Conservation (phyloP, 2,797 vertebrate genomes). For the Amphiprion clarkii region DNA sequence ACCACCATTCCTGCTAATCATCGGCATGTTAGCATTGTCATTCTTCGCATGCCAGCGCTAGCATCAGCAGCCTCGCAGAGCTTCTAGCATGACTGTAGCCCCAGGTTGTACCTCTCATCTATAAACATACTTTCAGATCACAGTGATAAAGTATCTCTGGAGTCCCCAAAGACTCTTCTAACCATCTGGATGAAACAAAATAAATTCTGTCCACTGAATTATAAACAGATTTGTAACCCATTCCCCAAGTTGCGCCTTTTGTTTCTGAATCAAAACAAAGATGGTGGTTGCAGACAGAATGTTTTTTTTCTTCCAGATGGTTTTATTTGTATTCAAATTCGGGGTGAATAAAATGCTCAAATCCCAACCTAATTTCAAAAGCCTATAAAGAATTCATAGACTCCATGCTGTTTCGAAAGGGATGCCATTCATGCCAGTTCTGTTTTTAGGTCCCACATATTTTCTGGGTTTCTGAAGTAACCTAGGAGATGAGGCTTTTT, state of each 20-base stretch:
- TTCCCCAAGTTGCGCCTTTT: neutral
- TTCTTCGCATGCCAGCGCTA: neutral
- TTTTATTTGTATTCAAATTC: neutral
- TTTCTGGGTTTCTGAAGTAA: too few species aligned
- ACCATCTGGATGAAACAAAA: neutral
- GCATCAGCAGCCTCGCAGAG: neutral
- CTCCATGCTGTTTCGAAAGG: slow-evolving; percentile 6
- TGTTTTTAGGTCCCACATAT: neutral
- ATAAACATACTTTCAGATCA: neutral
- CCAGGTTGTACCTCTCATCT: neutral
- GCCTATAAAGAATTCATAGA: slow-evolving; percentile 14
- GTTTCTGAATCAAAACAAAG: too few species aligned
- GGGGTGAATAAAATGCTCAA: slow-evolving; percentile 10
- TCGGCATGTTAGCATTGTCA: neutral
- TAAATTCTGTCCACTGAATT: neutral
- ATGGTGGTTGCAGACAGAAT: too few species aligned
- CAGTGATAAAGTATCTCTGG: neutral
- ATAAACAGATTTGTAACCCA: neutral
- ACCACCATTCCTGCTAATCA: neutral
- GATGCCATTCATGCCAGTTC: slow-evolving; percentile 3
- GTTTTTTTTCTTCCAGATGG: too few species aligned
- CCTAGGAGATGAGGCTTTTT: too few species aligned
- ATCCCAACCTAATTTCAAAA: slow-evolving; percentile 2
- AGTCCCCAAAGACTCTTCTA: neutral
- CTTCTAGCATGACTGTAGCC: neutral